These are phyloP conservation scores for Periphyllus acericola DNA, from an alignment of 2,888 invertebrate genomes.

Conservation along the genomic window DNA sequence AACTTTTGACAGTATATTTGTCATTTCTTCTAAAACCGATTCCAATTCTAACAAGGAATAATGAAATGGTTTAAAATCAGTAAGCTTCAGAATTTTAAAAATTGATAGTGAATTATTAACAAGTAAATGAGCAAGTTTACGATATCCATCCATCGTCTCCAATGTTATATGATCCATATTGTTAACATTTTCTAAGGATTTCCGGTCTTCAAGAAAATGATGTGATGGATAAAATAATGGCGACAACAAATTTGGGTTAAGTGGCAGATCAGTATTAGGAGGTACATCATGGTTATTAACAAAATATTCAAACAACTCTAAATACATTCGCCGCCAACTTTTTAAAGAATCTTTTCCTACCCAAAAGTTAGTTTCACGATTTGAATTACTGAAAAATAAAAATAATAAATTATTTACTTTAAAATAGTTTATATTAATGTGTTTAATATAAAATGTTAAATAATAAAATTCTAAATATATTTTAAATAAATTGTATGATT, in stretches of 20 bases:
- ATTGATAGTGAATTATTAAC: conserved; percentile 25
- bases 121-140: conserved; percentile 22
- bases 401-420: conserved; percentile 5
- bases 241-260: conserved; percentile 12
- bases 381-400: conserved; percentile 65
- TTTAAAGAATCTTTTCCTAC: conserved; percentile 71
- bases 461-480: too few species aligned
- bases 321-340: conserved; percentile 67
- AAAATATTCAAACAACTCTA: conserved; percentile 58
- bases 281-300: conserved; percentile 47
- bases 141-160: conserved; percentile 24
- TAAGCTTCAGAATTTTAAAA: conserved; percentile 36
- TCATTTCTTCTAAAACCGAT: conserved; percentile 25
- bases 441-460: conserved; percentile 6
- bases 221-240: conserved; percentile 25
- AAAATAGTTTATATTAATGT: not conserved
- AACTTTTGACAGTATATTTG: conserved; percentile 20
- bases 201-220: not conserved
- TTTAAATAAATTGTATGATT: too few species aligned
- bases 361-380: conserved; percentile 67
- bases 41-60: conserved; percentile 39
- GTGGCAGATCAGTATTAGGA: conserved; percentile 21
- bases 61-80: conserved; percentile 28
- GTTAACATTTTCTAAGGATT: not conserved
- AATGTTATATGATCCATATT: conserved; percentile 33